phyloP scores from a whole-genome alignment of 2,888 invertebrate species.

The Leptopterna dolabrata region DNA sequence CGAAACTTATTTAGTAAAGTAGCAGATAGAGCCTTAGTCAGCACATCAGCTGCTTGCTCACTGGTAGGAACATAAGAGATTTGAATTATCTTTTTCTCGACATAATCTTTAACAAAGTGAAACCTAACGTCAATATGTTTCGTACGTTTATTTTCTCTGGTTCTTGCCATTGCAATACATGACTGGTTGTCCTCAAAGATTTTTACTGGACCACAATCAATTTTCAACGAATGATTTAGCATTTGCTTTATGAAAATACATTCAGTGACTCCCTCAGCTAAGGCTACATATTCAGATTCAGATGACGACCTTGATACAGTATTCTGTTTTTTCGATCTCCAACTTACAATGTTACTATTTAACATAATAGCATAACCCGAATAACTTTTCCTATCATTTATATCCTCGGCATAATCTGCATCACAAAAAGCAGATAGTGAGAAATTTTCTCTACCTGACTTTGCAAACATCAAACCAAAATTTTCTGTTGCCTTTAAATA shows the following conservation, averaged over 20 bases:
- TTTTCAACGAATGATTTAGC: conserved; percentile 9
- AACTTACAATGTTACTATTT: conserved; percentile 9
- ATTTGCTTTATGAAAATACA: background rate
- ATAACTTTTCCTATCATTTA: background rate
- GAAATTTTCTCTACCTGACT: background rate
- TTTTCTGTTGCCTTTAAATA: too few species aligned
- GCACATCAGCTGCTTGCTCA: background rate
- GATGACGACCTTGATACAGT: background rate
- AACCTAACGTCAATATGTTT: too few species aligned
- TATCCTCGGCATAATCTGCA: conserved; percentile 21
- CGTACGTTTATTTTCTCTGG: conserved; percentile 16
- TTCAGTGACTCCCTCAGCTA: background rate
- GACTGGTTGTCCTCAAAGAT: too few species aligned
- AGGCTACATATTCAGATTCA: conserved; percentile 26
- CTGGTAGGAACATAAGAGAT: conserved; percentile 11
- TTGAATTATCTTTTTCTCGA: background rate
- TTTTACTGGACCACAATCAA: too few species aligned
- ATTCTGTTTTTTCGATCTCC: conserved; percentile 26
- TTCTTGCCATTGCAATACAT: conserved; percentile 22
- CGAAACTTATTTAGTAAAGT: background rate
- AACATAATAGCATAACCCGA: background rate
- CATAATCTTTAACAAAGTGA: too few species aligned
- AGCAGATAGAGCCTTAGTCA: conserved; percentile 28
- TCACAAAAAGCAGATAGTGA: conserved; percentile 8
- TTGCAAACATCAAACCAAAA: too few species aligned